Base-by-base conservation (phyloP, 2,888 invertebrate genomes). In the Megamerina dolium region DNA sequence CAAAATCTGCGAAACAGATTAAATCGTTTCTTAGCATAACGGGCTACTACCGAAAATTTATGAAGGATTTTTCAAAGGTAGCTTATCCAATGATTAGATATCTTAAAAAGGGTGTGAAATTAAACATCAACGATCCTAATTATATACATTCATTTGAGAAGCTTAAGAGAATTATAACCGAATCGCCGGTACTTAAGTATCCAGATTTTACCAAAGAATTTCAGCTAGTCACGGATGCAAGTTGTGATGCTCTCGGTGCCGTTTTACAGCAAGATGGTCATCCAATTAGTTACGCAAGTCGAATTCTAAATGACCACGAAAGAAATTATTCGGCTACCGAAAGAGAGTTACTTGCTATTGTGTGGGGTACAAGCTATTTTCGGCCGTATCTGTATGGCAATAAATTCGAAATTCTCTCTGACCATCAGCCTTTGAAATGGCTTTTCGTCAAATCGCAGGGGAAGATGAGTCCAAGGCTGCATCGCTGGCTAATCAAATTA, bases 281-380 rank as follows among this genome's bases (percentile, higher is more conserved):
- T 44, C 48, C 48, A 30, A 41, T 52, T 42, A 43, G 43, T 18
- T 53, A 37, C 41, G 43, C 49, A 17, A 50, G 48, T 18, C 40
- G 49, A 23, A 48, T 48, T 8, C 30, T 51, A 19, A 51, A 49
- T 30, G 48, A 53, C 23, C 49, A 49, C 26, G 50, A 50, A 18
- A 44, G 39, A 42, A 53, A 48, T 38, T 54, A 54, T 41, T 50
- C 41, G 6, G 37, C 45, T 17, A 50, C 49, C 30, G 45, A 50
- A 40, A 51, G 42, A 21, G 48, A 50, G 41, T 16, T 49, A 18
- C 34, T 52, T 38, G 49, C 49, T 10, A 46, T 48, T 38, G 47
- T 49, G 3, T 48, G 48, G 41, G 43, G 42, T 20, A 46, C 46
- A 12, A 40, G 27, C 13, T 45, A 45, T 16, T 50, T 42, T 34